Percentiles rank a stretch among this genome's conserved stretches.
Conservation (phyloP, 2,888 invertebrate genomes). For the Phoenoteleia sp. region DNA sequence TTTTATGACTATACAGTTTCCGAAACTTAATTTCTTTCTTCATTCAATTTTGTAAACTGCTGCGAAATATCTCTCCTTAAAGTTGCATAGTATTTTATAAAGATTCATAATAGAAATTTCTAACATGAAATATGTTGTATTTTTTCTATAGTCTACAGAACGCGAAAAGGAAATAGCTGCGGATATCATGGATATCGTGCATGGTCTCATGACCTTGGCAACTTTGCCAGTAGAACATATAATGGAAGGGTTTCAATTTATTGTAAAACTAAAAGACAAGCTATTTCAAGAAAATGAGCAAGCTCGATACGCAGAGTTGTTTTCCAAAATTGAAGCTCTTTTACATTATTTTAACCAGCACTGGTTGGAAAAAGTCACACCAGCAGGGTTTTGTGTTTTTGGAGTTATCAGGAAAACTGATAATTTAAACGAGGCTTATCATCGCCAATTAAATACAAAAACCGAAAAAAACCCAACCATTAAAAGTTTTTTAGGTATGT, state of each 20-base stretch:
- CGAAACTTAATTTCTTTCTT: no score
- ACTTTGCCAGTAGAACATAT: background rate
- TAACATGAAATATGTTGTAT: no score
- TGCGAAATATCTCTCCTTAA: no score
- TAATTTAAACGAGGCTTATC: constrained; percentile 15
- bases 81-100: no score
- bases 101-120: no score
- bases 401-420: constrained; percentile 4
- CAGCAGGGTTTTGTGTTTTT: background rate
- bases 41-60: no score
- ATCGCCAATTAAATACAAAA: background rate
- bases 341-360: background rate
- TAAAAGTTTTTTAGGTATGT: constrained; percentile 11
- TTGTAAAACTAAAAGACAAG: background rate
- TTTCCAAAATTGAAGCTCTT: background rate
- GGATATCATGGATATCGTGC: background rate
- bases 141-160: no score
- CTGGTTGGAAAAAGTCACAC: background rate
- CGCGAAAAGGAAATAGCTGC: background rate
- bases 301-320: background rate
- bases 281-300: background rate
- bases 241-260: background rate
- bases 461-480: background rate
- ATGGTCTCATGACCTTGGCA: background rate
- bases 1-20: no score